phyloP scores from a whole-genome alignment of 2,113 vertebrate species.

The Progne subis region DNA sequence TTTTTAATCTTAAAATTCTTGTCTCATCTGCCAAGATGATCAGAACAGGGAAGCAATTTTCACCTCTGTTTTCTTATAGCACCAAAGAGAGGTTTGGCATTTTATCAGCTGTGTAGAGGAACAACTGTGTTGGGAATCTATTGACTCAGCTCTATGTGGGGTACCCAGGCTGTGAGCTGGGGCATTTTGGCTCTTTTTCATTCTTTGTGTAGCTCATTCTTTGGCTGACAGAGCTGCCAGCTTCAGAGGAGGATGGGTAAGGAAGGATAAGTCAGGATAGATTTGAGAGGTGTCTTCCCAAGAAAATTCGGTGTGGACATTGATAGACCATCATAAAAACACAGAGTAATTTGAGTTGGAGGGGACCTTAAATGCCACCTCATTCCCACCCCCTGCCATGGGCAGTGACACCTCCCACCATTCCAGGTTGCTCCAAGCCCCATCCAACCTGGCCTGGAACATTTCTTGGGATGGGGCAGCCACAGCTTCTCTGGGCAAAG shows the following conservation, averaged over 20 bases:
- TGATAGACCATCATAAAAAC: not conserved
- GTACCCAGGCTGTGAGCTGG: not conserved
- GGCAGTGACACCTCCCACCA: not conserved
- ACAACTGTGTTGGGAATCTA: not conserved
- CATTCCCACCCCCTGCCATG: accelerated
- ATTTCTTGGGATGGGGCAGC: not conserved
- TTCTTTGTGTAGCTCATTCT: not conserved
- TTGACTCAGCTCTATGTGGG: accelerated
- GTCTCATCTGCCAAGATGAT: not conserved
- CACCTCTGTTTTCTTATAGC: not conserved
- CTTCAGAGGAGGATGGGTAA: not conserved
- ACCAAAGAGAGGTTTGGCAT: not conserved
- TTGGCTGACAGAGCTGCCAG: not conserved
- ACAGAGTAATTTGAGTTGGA: not conserved
- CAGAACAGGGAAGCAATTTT: not conserved
- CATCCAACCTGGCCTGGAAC: not conserved
- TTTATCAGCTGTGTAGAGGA: not conserved
- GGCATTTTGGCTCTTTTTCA: not conserved
- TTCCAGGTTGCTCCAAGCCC: not conserved
- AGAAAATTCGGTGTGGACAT: not conserved
- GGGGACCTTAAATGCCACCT: not conserved
- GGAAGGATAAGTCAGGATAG: not conserved
- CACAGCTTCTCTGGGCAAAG: not conserved
- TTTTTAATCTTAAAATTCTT: not conserved
- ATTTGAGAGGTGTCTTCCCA: not conserved